phyloP scores from a whole-genome alignment of 2,113 vertebrate species.

The Nothocercus nigrocapillus region DNA sequence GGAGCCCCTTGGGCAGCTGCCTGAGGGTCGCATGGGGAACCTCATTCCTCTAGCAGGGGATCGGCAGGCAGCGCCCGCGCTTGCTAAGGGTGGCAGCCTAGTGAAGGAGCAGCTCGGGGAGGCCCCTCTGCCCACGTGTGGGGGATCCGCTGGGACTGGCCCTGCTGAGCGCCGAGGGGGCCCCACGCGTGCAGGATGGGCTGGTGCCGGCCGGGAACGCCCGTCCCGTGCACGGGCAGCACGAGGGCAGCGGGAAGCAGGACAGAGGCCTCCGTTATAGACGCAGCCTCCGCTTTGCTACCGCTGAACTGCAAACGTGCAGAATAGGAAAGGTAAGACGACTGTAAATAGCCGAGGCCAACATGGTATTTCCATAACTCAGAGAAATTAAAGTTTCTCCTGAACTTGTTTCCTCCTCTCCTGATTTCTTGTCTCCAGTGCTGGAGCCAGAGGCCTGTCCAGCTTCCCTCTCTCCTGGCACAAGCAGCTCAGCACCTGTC shows the following conservation, averaged over 20 bases:
- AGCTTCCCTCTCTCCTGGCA: background rate
- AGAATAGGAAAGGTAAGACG: background rate
- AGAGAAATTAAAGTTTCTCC: background rate
- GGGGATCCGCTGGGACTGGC: background rate
- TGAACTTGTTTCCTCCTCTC: background rate
- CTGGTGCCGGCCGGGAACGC: too few relatives aligned
- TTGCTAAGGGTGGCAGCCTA: background rate
- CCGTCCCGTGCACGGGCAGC: background rate
- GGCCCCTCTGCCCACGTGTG: fast-evolving
- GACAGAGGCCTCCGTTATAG: background rate
- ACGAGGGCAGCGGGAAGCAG: fast-evolving
- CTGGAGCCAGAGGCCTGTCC: background rate
- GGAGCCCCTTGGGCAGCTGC: background rate
- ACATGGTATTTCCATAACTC: background rate
- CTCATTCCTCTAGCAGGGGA: background rate
- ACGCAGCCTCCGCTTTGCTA: background rate
- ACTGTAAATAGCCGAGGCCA: background rate
- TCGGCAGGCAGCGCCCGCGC: background rate
- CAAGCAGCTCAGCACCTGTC: background rate
- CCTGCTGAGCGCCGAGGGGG: too few relatives aligned
- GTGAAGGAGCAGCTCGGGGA: background rate
- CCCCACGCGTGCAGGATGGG: too few relatives aligned
- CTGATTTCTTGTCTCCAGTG: background rate
- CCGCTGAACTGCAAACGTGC: fast-evolving
- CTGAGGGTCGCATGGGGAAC: background rate